Base-by-base conservation (phyloP, 1,140 invertebrate genomes). In the Philopotamus ludificatus region DNA sequence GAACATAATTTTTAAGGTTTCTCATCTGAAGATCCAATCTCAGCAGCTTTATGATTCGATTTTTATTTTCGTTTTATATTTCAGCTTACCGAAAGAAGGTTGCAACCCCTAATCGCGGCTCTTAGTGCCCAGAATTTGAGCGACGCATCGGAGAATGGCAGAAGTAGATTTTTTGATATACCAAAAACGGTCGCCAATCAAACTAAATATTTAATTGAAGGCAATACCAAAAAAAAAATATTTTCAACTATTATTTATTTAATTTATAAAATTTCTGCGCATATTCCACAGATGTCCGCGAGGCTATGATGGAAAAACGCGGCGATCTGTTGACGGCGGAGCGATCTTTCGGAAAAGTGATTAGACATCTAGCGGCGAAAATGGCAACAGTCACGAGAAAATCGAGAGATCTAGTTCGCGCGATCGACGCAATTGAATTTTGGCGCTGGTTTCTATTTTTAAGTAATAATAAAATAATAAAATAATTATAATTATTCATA, bases 71-170 rank as follows among this genome's bases (percentile, higher is more conserved):
- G 42, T n/a, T 67, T 12, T 70, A 59, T 60, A 26, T 72, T 74
- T 26, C 63, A 79, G 79, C 74, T 79, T 64, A 71, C 78, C 9
- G 74, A 75, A 63, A 71, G 76, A 28, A 72, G 73, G 23, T 75
- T 79, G 60, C 69, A 79, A 63, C 66, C 78, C n/a, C 71, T 80
- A 25, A 70, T 79, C 0, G 73, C 73, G 16, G 68, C 72, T 47
- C 64, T 81, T 23, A 77, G 74, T 15, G 77, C 79, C 3, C 71
- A 76, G 3, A 81, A 81, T 62, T 68, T 81, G 49, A 80, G 77
- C 1, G 65, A 71, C 28, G 76, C 77, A 1, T 76, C 79, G 70
- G 71, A 74, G 1, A 51, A 60, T 9, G 78, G 77, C 0, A 74
- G 73, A 39, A 72, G 76, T 60, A 75, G 80, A 42, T 76, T 81